Conservation (phyloP, 2,888 invertebrate genomes). For the Drosophila aldrichi region DNA sequence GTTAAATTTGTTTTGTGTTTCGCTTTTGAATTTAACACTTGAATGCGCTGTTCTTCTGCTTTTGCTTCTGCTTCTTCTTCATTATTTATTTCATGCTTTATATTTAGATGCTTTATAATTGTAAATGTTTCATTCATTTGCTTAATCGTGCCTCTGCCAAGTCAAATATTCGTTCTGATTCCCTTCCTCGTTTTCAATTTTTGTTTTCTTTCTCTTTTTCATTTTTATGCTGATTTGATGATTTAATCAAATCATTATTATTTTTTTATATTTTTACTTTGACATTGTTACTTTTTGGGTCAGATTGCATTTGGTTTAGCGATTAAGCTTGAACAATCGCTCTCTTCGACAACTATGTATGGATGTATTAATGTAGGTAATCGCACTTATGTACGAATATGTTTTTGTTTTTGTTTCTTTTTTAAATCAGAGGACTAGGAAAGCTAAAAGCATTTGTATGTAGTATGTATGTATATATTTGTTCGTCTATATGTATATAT, state of each 20-base stretch:
- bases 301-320: constrained; percentile 49
- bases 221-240: constrained; percentile 30
- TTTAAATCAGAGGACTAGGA: constrained; percentile 69
- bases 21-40: constrained; percentile 51
- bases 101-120: constrained; percentile 33
- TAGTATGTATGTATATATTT: constrained; percentile 53
- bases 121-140: constrained; percentile 30
- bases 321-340: constrained; percentile 46
- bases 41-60: constrained; percentile 37
- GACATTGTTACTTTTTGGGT: constrained; percentile 39
- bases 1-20: constrained; percentile 61
- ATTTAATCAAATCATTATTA: constrained; percentile 37
- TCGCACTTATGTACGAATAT: constrained; percentile 29
- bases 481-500: constrained; percentile 46
- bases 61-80: neutral
- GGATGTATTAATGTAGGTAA: constrained; percentile 36
- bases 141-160: constrained; percentile 12
- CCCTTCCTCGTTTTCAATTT: constrained; percentile 17
- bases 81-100: constrained; percentile 10
- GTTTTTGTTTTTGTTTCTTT: constrained; percentile 9
- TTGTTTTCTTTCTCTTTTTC: constrained; percentile 5
- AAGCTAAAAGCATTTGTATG: constrained; percentile 77
- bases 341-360: constrained; percentile 20
- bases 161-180: constrained; percentile 30
- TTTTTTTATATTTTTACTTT: constrained; percentile 18